Evolutionary conservation across 1,140 invertebrate species (phyloP).

Genomic region (Drosophila tropicalis): DNA sequence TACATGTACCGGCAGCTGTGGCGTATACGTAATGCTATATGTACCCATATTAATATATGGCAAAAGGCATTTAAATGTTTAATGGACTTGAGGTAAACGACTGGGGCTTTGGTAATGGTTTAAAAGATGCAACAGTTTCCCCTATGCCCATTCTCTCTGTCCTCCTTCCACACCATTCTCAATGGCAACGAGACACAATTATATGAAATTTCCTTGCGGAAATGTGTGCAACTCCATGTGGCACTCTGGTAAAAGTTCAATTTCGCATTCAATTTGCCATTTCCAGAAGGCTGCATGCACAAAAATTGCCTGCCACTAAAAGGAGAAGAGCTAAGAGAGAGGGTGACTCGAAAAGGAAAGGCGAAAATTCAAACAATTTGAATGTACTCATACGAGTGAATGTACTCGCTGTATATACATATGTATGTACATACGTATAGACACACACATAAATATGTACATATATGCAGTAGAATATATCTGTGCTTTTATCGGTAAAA

Average conservation of each 20-base stretch:
- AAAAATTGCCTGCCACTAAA: slow-evolving; percentile 28
- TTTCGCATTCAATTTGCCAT: slow-evolving; percentile 78
- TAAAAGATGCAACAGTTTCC: slow-evolving; percentile 58
- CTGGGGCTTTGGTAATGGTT: slow-evolving; percentile 14
- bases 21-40: slow-evolving; percentile 42
- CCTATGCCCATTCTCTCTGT: neutral
- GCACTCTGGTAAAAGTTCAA: slow-evolving; percentile 69
- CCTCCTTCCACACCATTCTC: slow-evolving; percentile 38
- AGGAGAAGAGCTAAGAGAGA: neutral
- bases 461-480: slow-evolving; percentile 10
- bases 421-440: neutral
- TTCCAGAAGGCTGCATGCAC: slow-evolving; percentile 58
- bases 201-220: slow-evolving; percentile 72
- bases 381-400: slow-evolving; percentile 33
- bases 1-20: slow-evolving; percentile 25
- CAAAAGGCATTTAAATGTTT: slow-evolving; percentile 33
- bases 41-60: neutral
- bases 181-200: slow-evolving; percentile 73
- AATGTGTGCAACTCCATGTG: slow-evolving; percentile 41
- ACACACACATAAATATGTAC: too few relatives aligned
- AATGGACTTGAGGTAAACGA: slow-evolving; percentile 25
- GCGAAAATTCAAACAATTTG: slow-evolving; percentile 62
- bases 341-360: slow-evolving; percentile 25
- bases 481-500: slow-evolving; percentile 63
- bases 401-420: neutral